Conservation (phyloP, 2,113 vertebrate species). For the Apteryx owenii region DNA sequence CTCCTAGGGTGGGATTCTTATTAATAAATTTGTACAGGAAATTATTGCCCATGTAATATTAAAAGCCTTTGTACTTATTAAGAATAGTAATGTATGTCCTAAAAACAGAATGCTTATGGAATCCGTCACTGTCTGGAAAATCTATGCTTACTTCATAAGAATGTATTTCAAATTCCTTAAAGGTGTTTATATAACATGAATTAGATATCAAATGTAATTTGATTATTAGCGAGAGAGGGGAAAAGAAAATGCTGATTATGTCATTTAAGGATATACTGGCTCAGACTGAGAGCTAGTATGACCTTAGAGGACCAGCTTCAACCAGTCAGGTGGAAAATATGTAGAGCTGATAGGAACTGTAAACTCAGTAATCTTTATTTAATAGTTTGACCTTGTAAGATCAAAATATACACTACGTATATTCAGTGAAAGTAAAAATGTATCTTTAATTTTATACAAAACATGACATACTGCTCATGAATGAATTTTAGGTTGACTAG, state of each 20-base stretch:
- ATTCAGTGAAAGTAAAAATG: background rate
- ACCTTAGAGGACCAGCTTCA: background rate
- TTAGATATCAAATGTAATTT: constrained; percentile 16
- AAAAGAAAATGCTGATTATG: background rate
- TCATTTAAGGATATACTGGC: background rate
- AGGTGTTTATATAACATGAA: background rate
- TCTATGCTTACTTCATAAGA: background rate
- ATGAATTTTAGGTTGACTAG: background rate
- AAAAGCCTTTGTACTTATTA: background rate
- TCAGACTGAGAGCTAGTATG: background rate
- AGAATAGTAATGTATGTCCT: background rate
- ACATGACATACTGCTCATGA: background rate
- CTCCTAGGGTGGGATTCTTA: background rate
- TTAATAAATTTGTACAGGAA: background rate
- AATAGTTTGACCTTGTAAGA: background rate
- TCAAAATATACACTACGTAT: background rate
- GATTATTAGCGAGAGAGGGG: background rate
- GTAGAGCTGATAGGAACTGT: background rate
- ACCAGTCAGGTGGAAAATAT: background rate
- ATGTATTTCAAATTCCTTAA: background rate
- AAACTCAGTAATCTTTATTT: background rate
- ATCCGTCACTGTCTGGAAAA: background rate
- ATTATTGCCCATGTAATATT: background rate
- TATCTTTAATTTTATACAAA: background rate
- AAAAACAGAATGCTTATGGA: background rate